Percentiles rank a stretch among this genome's conserved stretches.
phyloP scores from a whole-genome alignment of 2,797 vertebrate genomes.

The Poecilia wingei region DNA sequence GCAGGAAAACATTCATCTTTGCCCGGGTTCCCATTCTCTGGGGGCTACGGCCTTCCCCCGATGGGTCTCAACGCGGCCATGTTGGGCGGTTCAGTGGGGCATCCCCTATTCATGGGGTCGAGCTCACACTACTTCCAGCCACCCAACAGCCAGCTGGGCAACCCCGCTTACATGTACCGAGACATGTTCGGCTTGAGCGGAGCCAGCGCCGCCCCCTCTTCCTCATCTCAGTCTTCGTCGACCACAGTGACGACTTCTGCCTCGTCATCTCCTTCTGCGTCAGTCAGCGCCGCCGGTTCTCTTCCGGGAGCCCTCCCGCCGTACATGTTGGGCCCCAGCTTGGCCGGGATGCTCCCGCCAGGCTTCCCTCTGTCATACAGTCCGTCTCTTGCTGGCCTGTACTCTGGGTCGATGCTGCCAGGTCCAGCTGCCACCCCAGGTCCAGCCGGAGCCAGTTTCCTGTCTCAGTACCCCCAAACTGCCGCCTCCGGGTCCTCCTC shows the following conservation, averaged over 20 bases:
- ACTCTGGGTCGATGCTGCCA: constrained; percentile 84
- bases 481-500: constrained; percentile 54
- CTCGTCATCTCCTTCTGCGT: constrained; percentile 69
- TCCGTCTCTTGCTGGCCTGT: constrained; percentile 90
- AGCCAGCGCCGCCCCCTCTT: constrained; percentile 74
- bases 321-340: constrained; percentile 86
- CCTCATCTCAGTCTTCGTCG: constrained; percentile 81
- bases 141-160: constrained; percentile 85
- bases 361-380: constrained; percentile 88
- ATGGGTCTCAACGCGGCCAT: constrained; percentile 85
- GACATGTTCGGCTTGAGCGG: constrained; percentile 84
- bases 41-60: constrained; percentile 86
- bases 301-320: constrained; percentile 85
- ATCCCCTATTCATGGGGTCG: constrained; percentile 87
- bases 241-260: constrained; percentile 79
- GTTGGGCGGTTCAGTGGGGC: constrained; percentile 86
- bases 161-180: constrained; percentile 87
- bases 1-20: constrained; percentile 81
- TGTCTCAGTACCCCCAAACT: constrained; percentile 84
- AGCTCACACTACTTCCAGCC: constrained; percentile 89
- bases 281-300: constrained; percentile 48
- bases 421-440: constrained; percentile 77
- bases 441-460: constrained; percentile 82
- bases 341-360: constrained; percentile 82
- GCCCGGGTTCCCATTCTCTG: constrained; percentile 85